Percentiles rank a stretch among this genome's conserved stretches.
These are phyloP conservation scores for Drosophila bipectinata DNA, from an alignment of 1,140 invertebrate species.

Conservation along the genomic window DNA sequence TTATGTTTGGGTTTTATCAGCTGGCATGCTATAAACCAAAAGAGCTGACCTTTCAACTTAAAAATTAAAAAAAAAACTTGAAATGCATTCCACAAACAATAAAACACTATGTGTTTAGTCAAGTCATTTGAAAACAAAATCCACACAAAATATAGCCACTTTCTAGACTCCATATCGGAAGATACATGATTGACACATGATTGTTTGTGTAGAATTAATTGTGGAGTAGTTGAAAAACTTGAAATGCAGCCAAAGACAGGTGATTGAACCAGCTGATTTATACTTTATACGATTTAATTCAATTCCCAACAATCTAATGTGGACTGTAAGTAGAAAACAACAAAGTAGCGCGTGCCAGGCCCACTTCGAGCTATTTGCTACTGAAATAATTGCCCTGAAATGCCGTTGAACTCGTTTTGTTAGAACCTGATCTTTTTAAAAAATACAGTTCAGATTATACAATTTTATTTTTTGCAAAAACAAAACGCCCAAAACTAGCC, in stretches of 20 bases:
- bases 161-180: neutral
- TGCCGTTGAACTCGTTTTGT: slow-evolving; percentile 78
- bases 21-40: neutral
- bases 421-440: slow-evolving; percentile 61
- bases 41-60: slow-evolving; percentile 20
- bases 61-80: slow-evolving; percentile 16
- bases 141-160: slow-evolving; percentile 13
- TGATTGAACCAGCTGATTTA: slow-evolving; percentile 26
- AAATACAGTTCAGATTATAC: slow-evolving; percentile 47
- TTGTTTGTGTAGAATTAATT: neutral
- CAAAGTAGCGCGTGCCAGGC: slow-evolving; percentile 38
- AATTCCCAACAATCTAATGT: slow-evolving; percentile 18
- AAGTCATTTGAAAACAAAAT: neutral
- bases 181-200: slow-evolving; percentile 5
- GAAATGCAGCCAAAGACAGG: slow-evolving; percentile 6
- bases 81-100: slow-evolving; percentile 18
- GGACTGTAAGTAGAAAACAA: slow-evolving; percentile 10
- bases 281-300: slow-evolving; percentile 2
- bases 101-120: neutral
- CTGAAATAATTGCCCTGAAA: slow-evolving; percentile 71
- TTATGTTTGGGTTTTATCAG: slow-evolving; percentile 10
- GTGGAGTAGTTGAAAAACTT: neutral
- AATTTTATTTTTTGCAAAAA: slow-evolving; percentile 39
- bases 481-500: slow-evolving; percentile 45
- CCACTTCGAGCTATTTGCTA: slow-evolving; percentile 56